Percentiles rank a stretch among this genome's conserved stretches.
Evolutionary conservation across 2,888 invertebrate species (phyloP).

Genomic region (Lasioglossum villosulum): DNA sequence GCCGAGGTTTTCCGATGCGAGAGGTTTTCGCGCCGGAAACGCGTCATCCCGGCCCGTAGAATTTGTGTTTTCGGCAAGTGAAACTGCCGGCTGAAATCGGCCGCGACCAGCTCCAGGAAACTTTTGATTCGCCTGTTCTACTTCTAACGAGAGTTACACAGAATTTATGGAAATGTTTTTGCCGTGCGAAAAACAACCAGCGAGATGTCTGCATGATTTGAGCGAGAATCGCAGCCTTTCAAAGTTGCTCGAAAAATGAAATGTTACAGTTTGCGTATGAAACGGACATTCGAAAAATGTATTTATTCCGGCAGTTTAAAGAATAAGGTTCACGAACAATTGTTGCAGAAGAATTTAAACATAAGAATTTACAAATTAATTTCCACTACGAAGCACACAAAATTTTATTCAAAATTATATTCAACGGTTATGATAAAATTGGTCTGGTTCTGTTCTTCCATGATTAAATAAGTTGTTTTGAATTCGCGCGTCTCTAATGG

Average conservation of each 20-base stretch:
- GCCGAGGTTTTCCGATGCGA: not conserved
- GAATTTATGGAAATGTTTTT: not conserved
- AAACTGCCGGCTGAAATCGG: not conserved
- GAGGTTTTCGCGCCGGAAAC: not conserved
- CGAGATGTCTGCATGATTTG: not conserved
- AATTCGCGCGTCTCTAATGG: not conserved
- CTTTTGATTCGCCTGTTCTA: not conserved
- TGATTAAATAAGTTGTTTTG: not conserved
- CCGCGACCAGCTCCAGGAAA: not conserved
- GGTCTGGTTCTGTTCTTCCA: no score
- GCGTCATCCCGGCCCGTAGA: not conserved
- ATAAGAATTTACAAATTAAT: no score
- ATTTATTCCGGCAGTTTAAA: not conserved
- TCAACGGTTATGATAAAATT: no score
- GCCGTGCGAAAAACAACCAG: not conserved
- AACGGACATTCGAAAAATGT: not conserved
- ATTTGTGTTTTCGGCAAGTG: conserved; percentile 2
- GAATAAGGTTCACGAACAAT: not conserved
- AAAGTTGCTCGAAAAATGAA: not conserved
- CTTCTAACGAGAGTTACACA: not conserved
- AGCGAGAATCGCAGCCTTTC: not conserved
- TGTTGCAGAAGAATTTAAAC: not conserved
- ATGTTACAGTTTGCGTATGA: not conserved
- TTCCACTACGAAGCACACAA: no score
- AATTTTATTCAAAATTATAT: no score